Conservation (phyloP, 2,888 invertebrate species). For the Drosophila imparisetae region DNA sequence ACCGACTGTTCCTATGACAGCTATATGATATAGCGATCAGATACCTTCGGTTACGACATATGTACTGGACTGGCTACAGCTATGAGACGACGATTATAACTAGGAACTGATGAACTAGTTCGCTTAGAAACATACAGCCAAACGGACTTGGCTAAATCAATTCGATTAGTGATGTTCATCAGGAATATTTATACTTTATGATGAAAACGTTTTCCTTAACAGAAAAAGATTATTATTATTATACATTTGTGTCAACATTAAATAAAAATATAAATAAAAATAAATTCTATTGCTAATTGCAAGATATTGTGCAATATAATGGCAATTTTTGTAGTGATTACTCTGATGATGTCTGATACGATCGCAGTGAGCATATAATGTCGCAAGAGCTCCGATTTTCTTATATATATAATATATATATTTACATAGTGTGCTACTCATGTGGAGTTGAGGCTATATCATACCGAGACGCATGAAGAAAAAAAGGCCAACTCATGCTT, state of each 20-base stretch:
- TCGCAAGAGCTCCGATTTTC: constrained; percentile 27
- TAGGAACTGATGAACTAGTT: too few species aligned
- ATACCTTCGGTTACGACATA: background rate
- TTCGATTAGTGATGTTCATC: too few species aligned
- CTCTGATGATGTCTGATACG: background rate
- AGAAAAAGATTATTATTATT: too few species aligned
- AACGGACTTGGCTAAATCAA: too few species aligned
- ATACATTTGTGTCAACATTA: too few species aligned
- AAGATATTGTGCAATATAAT: too few species aligned
- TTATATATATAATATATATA: background rate
- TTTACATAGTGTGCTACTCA: constrained; percentile 1
- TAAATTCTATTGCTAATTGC: too few species aligned
- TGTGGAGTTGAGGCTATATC: background rate
- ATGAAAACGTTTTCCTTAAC: too few species aligned
- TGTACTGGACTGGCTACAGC: background rate
- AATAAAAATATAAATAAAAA: too few species aligned
- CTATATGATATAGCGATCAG: background rate
- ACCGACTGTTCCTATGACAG: background rate
- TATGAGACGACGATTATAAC: background rate
- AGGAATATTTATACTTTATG: too few species aligned
- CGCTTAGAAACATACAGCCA: too few species aligned
- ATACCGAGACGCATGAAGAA: constrained; percentile 24
- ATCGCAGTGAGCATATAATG: background rate
- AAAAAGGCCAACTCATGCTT: constrained; percentile 72
- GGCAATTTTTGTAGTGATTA: too few species aligned